Percentiles rank a stretch among this genome's conserved stretches.
Evolutionary conservation across 1,140 invertebrate genomes (phyloP).

Genomic region (Orius insidiosus): DNA sequence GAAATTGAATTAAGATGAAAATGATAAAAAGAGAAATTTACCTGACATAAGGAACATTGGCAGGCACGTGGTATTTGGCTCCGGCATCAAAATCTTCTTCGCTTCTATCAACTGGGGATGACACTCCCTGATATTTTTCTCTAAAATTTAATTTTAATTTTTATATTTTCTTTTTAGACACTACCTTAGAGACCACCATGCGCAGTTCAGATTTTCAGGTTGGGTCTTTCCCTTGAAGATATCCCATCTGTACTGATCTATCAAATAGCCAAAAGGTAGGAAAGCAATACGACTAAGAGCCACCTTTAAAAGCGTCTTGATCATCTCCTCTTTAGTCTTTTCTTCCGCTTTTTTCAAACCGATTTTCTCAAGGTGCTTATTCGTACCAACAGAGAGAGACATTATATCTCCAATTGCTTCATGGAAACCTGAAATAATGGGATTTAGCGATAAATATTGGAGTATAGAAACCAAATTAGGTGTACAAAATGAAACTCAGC

Average conservation of each 20-base stretch:
- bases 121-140: constrained; percentile 56
- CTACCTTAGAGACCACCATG: constrained; percentile 37
- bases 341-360: constrained; percentile 36
- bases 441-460: no score
- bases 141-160: constrained; percentile 23
- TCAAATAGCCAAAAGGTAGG: constrained; percentile 69
- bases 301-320: constrained; percentile 61
- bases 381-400: constrained; percentile 60
- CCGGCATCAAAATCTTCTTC: constrained; percentile 69
- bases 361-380: constrained; percentile 60
- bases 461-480: no score
- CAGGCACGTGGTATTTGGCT: constrained; percentile 63
- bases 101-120: constrained; percentile 51
- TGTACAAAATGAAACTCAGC: no score
- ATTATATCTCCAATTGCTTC: constrained; percentile 86
- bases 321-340: constrained; percentile 22
- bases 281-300: constrained; percentile 76
- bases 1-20: not conserved
- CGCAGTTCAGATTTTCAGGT: constrained; percentile 53
- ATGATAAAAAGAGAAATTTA: constrained; percentile 21
- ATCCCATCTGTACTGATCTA: constrained; percentile 76
- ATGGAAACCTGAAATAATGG: constrained; percentile 54
- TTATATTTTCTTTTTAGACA: not conserved
- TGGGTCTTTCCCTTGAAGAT: constrained; percentile 59
- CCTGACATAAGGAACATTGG: constrained; percentile 66